Percentiles rank a stretch among this genome's conserved stretches.
These are phyloP conservation scores for Galeopsomyia nigrocyanea DNA, from an alignment of 2,888 invertebrate genomes.

Conservation along the genomic window DNA sequence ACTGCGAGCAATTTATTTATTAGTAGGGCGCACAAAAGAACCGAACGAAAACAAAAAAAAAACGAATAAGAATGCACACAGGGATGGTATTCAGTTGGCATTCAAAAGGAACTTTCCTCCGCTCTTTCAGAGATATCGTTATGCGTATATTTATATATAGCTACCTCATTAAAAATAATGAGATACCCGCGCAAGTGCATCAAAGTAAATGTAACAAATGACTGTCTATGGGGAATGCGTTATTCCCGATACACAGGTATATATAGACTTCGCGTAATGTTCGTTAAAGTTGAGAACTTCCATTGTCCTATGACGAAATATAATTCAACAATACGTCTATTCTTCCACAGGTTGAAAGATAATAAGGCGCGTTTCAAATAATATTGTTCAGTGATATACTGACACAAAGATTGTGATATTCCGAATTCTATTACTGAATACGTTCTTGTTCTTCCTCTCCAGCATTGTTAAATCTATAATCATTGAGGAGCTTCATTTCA, in stretches of 20 bases:
- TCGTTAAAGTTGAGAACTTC: no score
- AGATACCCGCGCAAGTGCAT: constrained; percentile 36
- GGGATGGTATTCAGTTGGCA: constrained; percentile 22
- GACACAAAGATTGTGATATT: no score
- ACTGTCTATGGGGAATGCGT: constrained; percentile 9
- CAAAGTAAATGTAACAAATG: constrained; percentile 46
- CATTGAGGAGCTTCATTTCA: no score
- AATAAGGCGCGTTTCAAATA: no score
- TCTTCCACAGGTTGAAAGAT: no score
- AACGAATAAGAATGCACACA: not conserved
- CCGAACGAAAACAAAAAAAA: constrained; percentile 5
- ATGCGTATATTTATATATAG: constrained; percentile 16
- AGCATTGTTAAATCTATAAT: no score
- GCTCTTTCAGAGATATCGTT: constrained; percentile 18
- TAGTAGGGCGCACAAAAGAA: constrained; percentile 13
- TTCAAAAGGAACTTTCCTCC: constrained; percentile 18
- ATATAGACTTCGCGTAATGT: no score
- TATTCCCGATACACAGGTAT: not conserved
- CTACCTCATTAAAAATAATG: constrained; percentile 48
- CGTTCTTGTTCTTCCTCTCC: no score
- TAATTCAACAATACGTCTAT: no score
- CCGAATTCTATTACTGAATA: no score
- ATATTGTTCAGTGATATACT: no score
- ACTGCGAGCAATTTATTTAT: constrained; percentile 22
- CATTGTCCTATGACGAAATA: no score